Base-by-base conservation (phyloP, 2,888 invertebrate genomes). In the Hetaerina titia region DNA sequence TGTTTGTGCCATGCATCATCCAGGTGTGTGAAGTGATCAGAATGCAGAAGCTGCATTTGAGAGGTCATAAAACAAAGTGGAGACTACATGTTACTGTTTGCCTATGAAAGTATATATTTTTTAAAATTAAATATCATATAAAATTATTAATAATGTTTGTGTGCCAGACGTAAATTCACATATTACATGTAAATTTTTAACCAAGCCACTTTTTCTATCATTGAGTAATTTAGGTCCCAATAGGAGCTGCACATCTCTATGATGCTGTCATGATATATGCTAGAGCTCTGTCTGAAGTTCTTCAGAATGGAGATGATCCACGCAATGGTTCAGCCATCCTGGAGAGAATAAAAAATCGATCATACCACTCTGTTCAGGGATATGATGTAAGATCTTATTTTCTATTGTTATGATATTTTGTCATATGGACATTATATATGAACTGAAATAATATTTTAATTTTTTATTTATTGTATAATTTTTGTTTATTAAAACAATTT, bases 251-350 rank as follows among this genome's bases (percentile, higher is more conserved):
- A 0, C 98, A 99, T 96, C 97, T 98, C 0, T 99, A 98, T 96
- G 99, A 99, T 96, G 99, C 99, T 0, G 98, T 99, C 4, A 98
- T 98, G 96, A 97, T 99, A 95, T 99, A 99, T 97, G 99, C 99
- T 0, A 97, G 98, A 19, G 99, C 99, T 0, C 97, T 98, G 25
- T 98, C 98, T 0, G 98, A 98, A 95, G 97, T 98, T 0, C 97
- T 99, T 95, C 96, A 97, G 56, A 97, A 97, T 25, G 98, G 98
- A 0, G 97, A 98, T 15, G 97, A 98, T 95, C 98, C 98, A 0
- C 97, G 98, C 89, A 98, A 99, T 96, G 99, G 99, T 9, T 98
- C 97, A 0, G 97, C 98, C 0, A 97, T 99, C 94, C 97, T 99
- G 96, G 97, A 97, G 95, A 97, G 98, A n/a, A 98, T 99, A n/a